phyloP scores from a whole-genome alignment of 2,888 invertebrate genomes.

The Microplitis manilae region DNA sequence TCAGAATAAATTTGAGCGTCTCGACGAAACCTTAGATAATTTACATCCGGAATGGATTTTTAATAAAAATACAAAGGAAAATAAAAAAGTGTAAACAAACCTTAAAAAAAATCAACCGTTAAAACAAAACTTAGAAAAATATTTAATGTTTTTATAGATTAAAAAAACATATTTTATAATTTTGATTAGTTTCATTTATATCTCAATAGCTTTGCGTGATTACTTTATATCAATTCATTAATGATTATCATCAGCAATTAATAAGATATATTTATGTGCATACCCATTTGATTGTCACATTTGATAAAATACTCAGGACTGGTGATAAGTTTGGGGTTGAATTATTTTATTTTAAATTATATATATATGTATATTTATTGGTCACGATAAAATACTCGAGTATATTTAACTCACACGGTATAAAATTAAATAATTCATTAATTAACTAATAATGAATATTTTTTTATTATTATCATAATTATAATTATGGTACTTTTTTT shows the following conservation, averaged over 20 bases:
- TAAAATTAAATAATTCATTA: not conserved
- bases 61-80: not conserved
- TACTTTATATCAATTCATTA: not conserved
- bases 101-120: not conserved
- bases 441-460: not conserved
- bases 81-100: not conserved
- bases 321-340: not conserved
- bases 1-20: not conserved
- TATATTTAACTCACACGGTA: not conserved
- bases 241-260: slow-evolving; percentile 14
- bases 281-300: slow-evolving; percentile 8
- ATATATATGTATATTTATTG: no score
- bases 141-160: no score
- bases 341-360: not conserved
- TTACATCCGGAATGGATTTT: not conserved
- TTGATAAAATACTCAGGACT: not conserved
- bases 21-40: not conserved
- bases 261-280: slow-evolving; percentile 8
- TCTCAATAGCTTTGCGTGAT: not conserved
- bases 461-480: not conserved
- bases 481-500: not conserved
- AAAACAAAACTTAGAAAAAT: not conserved
- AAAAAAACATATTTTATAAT: not conserved
- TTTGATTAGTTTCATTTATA: not conserved
- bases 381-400: not conserved